phyloP scores from a whole-genome alignment of 2,113 vertebrate genomes.

The Mormyrus iriodes region DNA sequence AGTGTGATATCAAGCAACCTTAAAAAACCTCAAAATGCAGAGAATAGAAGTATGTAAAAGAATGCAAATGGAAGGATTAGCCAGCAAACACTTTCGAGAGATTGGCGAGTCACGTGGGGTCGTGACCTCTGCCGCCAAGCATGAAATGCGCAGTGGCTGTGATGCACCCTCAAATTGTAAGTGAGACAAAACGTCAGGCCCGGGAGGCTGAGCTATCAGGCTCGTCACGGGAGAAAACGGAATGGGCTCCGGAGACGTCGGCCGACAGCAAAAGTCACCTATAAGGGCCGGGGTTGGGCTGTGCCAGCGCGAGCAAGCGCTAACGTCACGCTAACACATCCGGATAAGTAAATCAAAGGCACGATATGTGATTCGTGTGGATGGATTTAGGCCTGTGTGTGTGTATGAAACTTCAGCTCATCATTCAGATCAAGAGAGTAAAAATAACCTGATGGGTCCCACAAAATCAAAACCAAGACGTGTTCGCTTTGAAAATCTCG shows the following conservation, averaged over 20 bases:
- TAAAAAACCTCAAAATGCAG: slow-evolving; percentile 39
- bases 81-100: slow-evolving; percentile 41
- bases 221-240: not conserved
- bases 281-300: not conserved
- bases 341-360: slow-evolving; percentile 1
- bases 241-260: not conserved
- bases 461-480: slow-evolving; percentile 56
- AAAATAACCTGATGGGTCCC: slow-evolving; percentile 36
- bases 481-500: slow-evolving; percentile 67
- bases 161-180: not conserved
- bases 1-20: slow-evolving; percentile 42
- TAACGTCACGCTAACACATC: not conserved
- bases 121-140: slow-evolving; percentile 25
- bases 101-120: slow-evolving; percentile 46
- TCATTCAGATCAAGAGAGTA: slow-evolving; percentile 5
- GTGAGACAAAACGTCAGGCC: not conserved
- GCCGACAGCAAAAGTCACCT: not conserved
- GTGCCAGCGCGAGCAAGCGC: not conserved
- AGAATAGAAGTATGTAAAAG: slow-evolving; percentile 43
- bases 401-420: not conserved
- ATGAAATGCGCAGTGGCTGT: slow-evolving; percentile 20
- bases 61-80: slow-evolving; percentile 28
- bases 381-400: not conserved
- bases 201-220: slow-evolving; percentile 39
- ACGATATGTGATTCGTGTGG: not conserved